Evolutionary conservation across 2,888 invertebrate genomes (phyloP), one percentile per base, ranked within the genome.

Genomic region (Pilophorus perplexus): DNA sequence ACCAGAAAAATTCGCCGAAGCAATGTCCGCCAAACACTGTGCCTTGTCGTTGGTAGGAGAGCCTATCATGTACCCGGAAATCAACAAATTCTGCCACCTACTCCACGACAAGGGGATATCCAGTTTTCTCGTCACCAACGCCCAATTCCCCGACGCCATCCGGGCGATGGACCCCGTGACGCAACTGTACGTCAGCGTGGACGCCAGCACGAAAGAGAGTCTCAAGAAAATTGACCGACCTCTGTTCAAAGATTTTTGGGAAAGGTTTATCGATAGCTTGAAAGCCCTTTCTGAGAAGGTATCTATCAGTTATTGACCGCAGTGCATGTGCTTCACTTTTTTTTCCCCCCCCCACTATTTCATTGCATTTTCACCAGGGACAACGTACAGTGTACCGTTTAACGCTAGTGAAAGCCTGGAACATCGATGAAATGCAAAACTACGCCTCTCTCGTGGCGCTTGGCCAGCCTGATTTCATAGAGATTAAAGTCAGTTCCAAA

Each of bases 51-150:
- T 83, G 14, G 83, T 83, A 3, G 83, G 83, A 5, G 83, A 83
- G 72, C 83, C 83, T 1, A 83, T 83, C 69, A 83, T 83, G 83
- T 83, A 83, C 74, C 83, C 83, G 12, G 78, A 81, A 72, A 83
- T 83, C 67, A 82, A 82, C 74, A 75, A 74, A 60, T 79, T 82
- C 71, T 74, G 82, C 4, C 71, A 74, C 8, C 72, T 82, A 48
- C 76, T 83, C 3, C 83, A 83, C 73, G 69, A 73, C 0, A 77
- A 78, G 71, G 72, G 59, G 12, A 82, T 83, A 64, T 83, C 83
- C 4, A 77, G 81, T 5, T 83, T 83, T 74, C 75, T 83, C 3
- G 83, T 83, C 18, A 83, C 83, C 10, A 83, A 83, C 74, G 83
- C 83, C 46, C 83, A 83, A 74, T 83, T 83, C 73, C 83, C 83